Evolutionary conservation across 2,113 vertebrate species (phyloP), one percentile per base, ranked within the genome.

Genomic region (Diadophis punctatus): DNA sequence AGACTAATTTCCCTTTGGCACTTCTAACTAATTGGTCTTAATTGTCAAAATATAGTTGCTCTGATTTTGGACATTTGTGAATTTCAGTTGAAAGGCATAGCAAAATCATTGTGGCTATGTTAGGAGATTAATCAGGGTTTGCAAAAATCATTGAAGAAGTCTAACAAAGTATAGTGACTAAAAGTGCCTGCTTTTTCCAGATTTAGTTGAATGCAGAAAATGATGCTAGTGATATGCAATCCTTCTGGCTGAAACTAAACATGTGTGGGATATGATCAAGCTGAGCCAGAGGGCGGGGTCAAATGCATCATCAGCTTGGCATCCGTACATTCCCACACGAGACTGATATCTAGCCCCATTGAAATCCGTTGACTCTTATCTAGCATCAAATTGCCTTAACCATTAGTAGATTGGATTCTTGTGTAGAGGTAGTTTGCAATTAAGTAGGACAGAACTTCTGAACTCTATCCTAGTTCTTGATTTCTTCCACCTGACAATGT

Each of bases 11-110:
- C 14, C 91, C n/a, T 95, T 95, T 91, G 94, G 60, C 86, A 12
- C 4, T 91, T 96, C 63, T 94, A 93, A 91, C 88, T 94, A 94
- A 85, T 91, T 92, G 27, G 11, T 80, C 87, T 92, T 92, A 94
- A 93, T 91, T 93, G 89, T 55, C 52, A 90, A 86, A 53, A 94
- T 27, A 84, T 58, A 94, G 89, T 16, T 89, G 23, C 52, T 94
- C 60, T 48, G 30, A 91, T 20, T 14, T n/a, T 91, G 86, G 27
- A 93, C 96, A 91, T 95, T 95, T 0, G 23, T 56, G 34, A 94
- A 92, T 90, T 91, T 88, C 89, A 93, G 89, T 89, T 92, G 53
- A 88, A 93, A 91, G 63, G 88, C 93, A 90, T 4, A 11, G 48
- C 84, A 68, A 90, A 53, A 91, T 39, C 22, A 91, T 3, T 39